Base-by-base conservation (phyloP, 2,888 invertebrate species). In the Drosophila incognita region DNA sequence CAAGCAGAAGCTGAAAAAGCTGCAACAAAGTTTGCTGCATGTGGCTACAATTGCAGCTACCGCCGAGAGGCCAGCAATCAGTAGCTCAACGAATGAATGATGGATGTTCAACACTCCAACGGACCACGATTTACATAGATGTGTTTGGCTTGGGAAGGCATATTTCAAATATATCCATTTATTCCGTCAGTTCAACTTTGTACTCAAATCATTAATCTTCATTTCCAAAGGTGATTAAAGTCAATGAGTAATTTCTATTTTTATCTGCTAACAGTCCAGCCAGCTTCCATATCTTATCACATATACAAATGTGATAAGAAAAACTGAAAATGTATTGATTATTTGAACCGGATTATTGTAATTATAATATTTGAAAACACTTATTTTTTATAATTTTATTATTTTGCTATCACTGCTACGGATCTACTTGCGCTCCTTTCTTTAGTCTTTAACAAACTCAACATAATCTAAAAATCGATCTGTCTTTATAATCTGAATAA, bases 11-110 rank as follows among this genome's bases (percentile, higher is more conserved):
- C 68, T 24, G 11, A 38, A 36, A 29, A 52, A 15, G 48, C 58
- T 59, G 33, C 29, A 40, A 40, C 67, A 10, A 31, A 21, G 38
- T 21, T 21, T 40, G 36, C 21, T 38, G 48, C 74, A 58, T 78
- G 78, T 58, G 51, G 67, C 76, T 57, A 40, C 40, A 13, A 40
- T 52, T 62, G 52, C 64, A 59, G 74, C 70, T 69, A 74, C 74
- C 65, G 65, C 27, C 15, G n/a, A 56, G 27, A n/a, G 56, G n/a
- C 27, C 56, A 38, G 56, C 13, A 38, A 33, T 46, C 38, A 52
- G 31, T 8, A 33, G 42, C 51, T 10, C 58, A 51, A 21, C 66
- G 52, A 48, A 49, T 63, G 46, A 61, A 57, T 58, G 54, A 29
- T 29, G 29, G 29, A 24, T 46, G 6, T 15, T 31, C 46, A 36